These are phyloP conservation scores for Mesochorus sp. DNA, from an alignment of 2,888 invertebrate genomes.

Conservation along the genomic window DNA sequence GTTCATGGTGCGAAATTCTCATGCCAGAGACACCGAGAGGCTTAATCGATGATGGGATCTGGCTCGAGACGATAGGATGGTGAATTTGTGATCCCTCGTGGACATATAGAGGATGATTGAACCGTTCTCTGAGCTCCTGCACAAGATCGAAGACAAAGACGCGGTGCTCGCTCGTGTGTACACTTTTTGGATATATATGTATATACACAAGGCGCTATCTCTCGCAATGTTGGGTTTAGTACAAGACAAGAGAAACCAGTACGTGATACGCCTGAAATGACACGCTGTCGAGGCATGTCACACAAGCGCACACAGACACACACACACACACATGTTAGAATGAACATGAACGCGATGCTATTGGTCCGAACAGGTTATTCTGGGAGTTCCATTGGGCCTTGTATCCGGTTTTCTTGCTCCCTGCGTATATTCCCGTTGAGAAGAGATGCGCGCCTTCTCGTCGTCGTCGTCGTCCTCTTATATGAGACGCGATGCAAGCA, in stretches of 20 bases:
- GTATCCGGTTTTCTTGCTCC: conserved; percentile 56
- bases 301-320: neutral
- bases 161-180: conserved; percentile 14
- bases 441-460: conserved; percentile 17
- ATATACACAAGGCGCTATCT: conserved; percentile 16
- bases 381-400: conserved; percentile 45
- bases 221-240: conserved; percentile 17
- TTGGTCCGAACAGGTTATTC: conserved; percentile 57
- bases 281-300: conserved; percentile 11
- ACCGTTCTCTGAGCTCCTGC: conserved; percentile 29
- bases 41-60: conserved; percentile 61
- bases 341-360: conserved; percentile 28
- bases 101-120: conserved; percentile 55
- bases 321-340: conserved; percentile 2
- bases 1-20: conserved; percentile 34
- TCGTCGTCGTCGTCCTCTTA: too few species aligned
- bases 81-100: conserved; percentile 57
- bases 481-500: neutral
- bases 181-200: neutral
- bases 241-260: conserved; percentile 45
- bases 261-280: conserved; percentile 41
- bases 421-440: conserved; percentile 26
- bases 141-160: conserved; percentile 45
- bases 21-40: conserved; percentile 7
- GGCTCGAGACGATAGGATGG: conserved; percentile 41